Evolutionary conservation across 1,140 invertebrate species (phyloP).

Genomic region (Acyrthosiphon pisum): DNA sequence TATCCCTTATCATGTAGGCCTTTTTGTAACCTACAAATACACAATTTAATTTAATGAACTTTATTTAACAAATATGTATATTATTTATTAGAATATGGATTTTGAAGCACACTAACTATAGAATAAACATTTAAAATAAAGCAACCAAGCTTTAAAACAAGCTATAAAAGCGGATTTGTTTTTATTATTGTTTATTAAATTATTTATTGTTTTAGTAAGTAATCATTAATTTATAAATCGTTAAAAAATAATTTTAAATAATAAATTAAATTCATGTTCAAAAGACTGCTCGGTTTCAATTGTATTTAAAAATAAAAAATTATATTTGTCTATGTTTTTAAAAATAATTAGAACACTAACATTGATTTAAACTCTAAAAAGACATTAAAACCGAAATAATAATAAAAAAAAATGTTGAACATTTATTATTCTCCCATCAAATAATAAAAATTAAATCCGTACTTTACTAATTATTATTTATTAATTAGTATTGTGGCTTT

Average conservation of each 20-base stretch:
- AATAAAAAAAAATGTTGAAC: neutral
- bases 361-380: neutral
- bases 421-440: too few relatives aligned
- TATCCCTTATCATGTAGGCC: constrained; percentile 86
- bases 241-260: neutral
- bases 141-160: neutral
- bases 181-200: neutral
- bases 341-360: neutral
- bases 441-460: neutral
- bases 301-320: neutral
- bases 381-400: neutral
- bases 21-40: constrained; percentile 68
- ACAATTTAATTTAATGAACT: neutral
- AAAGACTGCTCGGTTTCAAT: neutral
- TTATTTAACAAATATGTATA: neutral
- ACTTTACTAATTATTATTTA: neutral
- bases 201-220: neutral
- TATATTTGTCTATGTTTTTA: neutral
- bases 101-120: neutral
- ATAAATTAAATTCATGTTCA: neutral
- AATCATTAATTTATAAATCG: too few relatives aligned
- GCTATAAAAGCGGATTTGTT: neutral
- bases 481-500: neutral
- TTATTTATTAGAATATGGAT: neutral
- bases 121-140: neutral